These are phyloP conservation scores for Oncorhynchus masou DNA, from an alignment of 2,113 vertebrate genomes.

Conservation along the genomic window DNA sequence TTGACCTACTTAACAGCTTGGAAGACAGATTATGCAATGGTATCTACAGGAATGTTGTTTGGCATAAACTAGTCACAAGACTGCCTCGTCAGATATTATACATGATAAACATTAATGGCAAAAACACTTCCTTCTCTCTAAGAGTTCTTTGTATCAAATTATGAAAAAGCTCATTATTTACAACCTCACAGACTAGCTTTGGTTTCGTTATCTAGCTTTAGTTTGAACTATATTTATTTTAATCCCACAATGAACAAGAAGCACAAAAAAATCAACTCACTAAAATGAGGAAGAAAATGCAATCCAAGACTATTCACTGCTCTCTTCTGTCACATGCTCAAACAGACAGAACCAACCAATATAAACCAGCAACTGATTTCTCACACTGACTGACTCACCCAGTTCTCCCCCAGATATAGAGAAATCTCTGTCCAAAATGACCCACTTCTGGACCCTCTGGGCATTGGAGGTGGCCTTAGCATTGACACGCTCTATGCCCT, in stretches of 20 bases:
- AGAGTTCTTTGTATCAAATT: background rate
- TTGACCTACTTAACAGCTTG: background rate
- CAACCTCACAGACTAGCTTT: background rate
- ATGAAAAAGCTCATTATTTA: background rate
- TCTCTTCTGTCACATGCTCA: background rate
- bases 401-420: constrained; percentile 72
- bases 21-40: background rate
- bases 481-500: constrained; percentile 68
- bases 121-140: no score
- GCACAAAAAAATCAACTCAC: background rate
- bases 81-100: background rate
- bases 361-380: background rate
- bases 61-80: background rate
- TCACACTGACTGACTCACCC: constrained; percentile 56
- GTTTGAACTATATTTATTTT: background rate
- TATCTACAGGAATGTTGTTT: constrained; percentile 12
- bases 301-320: no score
- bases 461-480: constrained; percentile 67
- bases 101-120: background rate
- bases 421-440: constrained; percentile 70
- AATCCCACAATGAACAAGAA: background rate
- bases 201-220: background rate
- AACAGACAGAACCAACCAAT: background rate
- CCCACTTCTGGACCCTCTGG: constrained; percentile 75
- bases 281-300: no score